Evolutionary conservation across 1,140 invertebrate species (phyloP).

Genomic region (Drosophila paulistorum): DNA sequence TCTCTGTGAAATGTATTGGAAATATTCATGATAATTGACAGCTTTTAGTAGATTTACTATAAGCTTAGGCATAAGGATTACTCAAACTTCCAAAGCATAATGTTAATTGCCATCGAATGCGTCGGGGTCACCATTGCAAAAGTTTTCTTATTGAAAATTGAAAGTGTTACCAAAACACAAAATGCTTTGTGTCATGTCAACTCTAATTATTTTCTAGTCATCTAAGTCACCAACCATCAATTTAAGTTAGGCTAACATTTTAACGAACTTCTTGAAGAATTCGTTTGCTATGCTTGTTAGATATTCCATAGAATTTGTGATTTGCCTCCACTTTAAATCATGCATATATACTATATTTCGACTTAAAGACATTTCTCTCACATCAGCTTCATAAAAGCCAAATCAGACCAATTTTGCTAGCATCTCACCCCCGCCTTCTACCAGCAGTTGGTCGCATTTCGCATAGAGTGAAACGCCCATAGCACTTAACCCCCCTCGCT

Average conservation of each 20-base stretch:
- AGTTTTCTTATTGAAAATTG: background rate
- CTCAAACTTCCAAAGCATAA: background rate
- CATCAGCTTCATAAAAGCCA: conserved; percentile 40
- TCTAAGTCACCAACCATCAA: background rate
- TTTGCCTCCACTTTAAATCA: background rate
- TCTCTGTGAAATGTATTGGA: conserved; percentile 44
- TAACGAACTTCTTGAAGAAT: background rate
- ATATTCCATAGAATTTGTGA: background rate
- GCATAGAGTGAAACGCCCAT: conserved; percentile 29
- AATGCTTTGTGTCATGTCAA: too few relatives aligned
- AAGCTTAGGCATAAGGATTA: background rate
- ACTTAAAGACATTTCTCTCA: conserved; percentile 15
- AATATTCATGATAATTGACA: conserved; percentile 35
- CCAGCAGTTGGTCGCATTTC: conserved; percentile 3
- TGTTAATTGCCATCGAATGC: background rate
- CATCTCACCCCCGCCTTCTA: background rate
- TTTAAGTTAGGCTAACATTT: background rate
- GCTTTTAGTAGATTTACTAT: conserved; percentile 8
- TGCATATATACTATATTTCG: background rate
- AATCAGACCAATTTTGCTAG: conserved; percentile 34
- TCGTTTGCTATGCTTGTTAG: background rate
- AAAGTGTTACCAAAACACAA: too few relatives aligned
- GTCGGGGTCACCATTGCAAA: background rate
- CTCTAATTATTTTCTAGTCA: background rate
- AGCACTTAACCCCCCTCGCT: conserved; percentile 45